Evolutionary conservation across 2,888 invertebrate genomes (phyloP).

Genomic region (Rhamphomyia laevipes): DNA sequence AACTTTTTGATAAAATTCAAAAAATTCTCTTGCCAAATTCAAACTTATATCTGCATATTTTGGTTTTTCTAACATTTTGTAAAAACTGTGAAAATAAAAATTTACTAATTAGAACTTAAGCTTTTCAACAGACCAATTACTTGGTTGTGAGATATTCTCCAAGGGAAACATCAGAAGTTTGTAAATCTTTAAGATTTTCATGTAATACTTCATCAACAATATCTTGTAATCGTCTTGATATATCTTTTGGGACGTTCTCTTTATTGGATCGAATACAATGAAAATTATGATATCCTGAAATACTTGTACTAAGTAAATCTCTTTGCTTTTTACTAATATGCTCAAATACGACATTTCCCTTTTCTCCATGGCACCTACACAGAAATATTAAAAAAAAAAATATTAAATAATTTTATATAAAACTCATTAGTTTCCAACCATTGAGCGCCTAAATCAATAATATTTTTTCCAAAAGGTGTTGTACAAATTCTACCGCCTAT

Average conservation of each 20-base stretch:
- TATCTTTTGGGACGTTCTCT: constrained; percentile 29
- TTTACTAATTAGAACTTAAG: background rate
- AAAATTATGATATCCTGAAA: constrained; percentile 22
- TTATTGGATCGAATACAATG: constrained; percentile 31
- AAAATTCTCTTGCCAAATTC: constrained; percentile 38
- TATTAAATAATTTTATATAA: background rate
- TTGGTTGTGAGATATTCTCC: constrained; percentile 29
- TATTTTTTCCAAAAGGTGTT: constrained; percentile 42
- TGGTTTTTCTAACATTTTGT: constrained; percentile 20
- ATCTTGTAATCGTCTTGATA: constrained; percentile 27
- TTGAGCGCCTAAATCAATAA: constrained; percentile 64
- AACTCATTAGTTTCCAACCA: constrained; percentile 42
- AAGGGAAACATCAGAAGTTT: constrained; percentile 26
- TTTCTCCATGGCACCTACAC: constrained; percentile 54
- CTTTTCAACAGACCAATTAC: constrained; percentile 10
- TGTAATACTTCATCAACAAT: constrained; percentile 34
- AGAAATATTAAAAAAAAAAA: constrained; percentile 5
- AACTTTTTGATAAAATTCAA: constrained; percentile 47
- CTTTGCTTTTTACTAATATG: no score
- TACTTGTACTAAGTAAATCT: no score
- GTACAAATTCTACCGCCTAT: constrained; percentile 52
- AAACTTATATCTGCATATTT: constrained; percentile 32
- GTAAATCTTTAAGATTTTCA: constrained; percentile 26
- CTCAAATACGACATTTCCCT: constrained; percentile 47
- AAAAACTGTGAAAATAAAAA: constrained; percentile 11